Evolutionary conservation across 1,140 invertebrate genomes (phyloP).

Genomic region (Trichomalopsis sarcophagae): DNA sequence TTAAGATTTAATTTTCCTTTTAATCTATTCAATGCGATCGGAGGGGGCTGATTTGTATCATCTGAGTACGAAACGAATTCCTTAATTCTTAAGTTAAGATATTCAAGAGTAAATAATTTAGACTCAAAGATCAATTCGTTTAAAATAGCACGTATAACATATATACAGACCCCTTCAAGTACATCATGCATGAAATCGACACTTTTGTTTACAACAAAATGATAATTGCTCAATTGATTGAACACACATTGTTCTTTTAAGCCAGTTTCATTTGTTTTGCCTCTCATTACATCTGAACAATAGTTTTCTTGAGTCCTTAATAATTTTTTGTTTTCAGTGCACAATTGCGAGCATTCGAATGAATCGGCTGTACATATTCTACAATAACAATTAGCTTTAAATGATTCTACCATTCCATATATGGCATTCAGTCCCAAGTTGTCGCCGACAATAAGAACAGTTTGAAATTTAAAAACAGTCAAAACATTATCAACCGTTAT

Average conservation of each 20-base stretch:
- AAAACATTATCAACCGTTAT: constrained; percentile 38
- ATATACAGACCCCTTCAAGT: too few species aligned
- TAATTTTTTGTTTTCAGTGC: constrained; percentile 39
- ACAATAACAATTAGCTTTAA: constrained; percentile 49
- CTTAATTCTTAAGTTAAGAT: constrained; percentile 22
- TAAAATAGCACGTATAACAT: neutral
- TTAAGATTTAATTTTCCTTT: constrained; percentile 47
- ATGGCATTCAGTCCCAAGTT: constrained; percentile 30
- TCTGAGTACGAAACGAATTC: neutral
- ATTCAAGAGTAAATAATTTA: constrained; percentile 20
- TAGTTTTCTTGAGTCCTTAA: constrained; percentile 49
- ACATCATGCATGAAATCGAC: too few species aligned
- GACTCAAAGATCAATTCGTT: neutral
- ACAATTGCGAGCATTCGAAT: constrained; percentile 42
- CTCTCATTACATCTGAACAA: constrained; percentile 27
- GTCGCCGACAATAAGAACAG: constrained; percentile 50
- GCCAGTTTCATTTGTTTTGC: too few species aligned
- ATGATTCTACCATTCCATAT: constrained; percentile 52
- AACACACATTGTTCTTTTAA: too few species aligned
- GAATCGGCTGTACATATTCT: constrained; percentile 50
- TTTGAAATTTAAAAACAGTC: constrained; percentile 51
- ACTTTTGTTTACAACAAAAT: too few species aligned
- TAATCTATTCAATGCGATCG: constrained; percentile 7
- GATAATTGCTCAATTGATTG: too few species aligned
- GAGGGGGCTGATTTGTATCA: constrained; percentile 40